These are phyloP conservation scores for Maniola jurtina DNA, from an alignment of 1,140 invertebrate genomes.

Conservation along the genomic window DNA sequence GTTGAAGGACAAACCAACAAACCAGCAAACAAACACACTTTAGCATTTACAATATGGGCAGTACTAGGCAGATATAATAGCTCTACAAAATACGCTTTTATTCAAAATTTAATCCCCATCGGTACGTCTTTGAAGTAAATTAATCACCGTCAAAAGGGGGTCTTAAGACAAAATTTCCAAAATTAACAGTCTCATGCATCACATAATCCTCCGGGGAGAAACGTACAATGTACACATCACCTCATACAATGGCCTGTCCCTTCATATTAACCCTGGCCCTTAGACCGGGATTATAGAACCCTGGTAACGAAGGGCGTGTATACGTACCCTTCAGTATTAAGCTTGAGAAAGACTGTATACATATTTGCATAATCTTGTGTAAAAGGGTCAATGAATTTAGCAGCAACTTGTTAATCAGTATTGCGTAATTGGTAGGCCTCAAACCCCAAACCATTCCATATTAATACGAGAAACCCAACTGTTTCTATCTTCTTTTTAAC, in stretches of 20 bases:
- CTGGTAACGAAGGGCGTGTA: constrained; percentile 42
- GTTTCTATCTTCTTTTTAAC: too few species aligned
- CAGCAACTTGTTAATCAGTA: too few species aligned
- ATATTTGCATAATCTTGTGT: constrained; percentile 4
- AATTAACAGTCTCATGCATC: constrained; percentile 46
- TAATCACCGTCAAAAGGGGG: constrained; percentile 1
- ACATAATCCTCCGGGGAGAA: constrained; percentile 54
- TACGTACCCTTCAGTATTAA: constrained; percentile 26
- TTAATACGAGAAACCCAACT: too few species aligned
- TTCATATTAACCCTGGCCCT: constrained; percentile 55
- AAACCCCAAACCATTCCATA: too few species aligned
- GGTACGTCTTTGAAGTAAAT: not conserved
- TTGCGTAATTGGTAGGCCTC: too few species aligned
- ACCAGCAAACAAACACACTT: not conserved
- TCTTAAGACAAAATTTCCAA: constrained; percentile 39
- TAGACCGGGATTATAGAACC: constrained; percentile 50
- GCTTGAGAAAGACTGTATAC: constrained; percentile 16
- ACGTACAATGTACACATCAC: constrained; percentile 39
- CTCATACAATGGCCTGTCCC: constrained; percentile 55
- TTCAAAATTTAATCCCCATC: not conserved
- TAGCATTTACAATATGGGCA: too few species aligned
- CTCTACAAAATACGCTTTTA: not conserved
- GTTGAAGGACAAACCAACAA: too few species aligned
- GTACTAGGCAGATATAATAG: too few species aligned
- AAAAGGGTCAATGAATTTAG: too few species aligned